Evolutionary conservation across 2,113 vertebrate species (phyloP), one percentile per base, ranked within the genome.

Genomic region (Acanthisitta chloris): DNA sequence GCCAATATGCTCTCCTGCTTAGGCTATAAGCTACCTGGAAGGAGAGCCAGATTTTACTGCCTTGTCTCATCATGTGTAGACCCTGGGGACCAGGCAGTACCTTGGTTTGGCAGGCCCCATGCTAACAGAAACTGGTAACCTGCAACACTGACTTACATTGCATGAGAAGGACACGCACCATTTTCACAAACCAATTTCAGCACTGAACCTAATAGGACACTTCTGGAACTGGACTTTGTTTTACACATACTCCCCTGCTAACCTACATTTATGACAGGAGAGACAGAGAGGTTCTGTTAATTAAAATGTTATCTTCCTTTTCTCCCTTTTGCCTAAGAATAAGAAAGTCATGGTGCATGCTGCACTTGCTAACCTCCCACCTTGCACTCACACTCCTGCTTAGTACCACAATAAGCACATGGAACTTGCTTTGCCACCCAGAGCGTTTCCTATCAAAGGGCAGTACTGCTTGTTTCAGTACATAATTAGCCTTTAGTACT

Each of bases 381-480:
- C 64, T 62, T 90, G 84, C 42, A 38, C 45, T 67, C 52, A 38
- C 25, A 21, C 62, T 85, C 73, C 83, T 81, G 48, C 43, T 86
- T 36, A 58, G 43, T 73, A 55, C 14, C 79, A 49, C 25, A n/a
- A 38, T 28, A 45, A 66, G 55, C 36, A 81, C 25, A 42, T 21
- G 55, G 45, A 77, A 51, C 55, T 69, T 79, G 77, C n/a, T n/a
- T n/a, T n/a, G n/a, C n/a, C n/a, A n/a, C n/a, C n/a, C n/a, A n/a
- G n/a, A n/a, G n/a, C 59, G 78, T 4, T 85, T 92, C 84, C 81
- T 89, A 72, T 84, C 43, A 64, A 14, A 85, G 48, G 42, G 25
- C 66, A 51, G 21, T 6, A 78, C 6, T 48, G 23, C 23, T 14
- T 70, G n/a, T 86, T 83, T 81, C 67, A 74, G 65, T 51, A 25